phyloP scores from a whole-genome alignment of 2,797 vertebrate species.

The Delichon dasypus region DNA sequence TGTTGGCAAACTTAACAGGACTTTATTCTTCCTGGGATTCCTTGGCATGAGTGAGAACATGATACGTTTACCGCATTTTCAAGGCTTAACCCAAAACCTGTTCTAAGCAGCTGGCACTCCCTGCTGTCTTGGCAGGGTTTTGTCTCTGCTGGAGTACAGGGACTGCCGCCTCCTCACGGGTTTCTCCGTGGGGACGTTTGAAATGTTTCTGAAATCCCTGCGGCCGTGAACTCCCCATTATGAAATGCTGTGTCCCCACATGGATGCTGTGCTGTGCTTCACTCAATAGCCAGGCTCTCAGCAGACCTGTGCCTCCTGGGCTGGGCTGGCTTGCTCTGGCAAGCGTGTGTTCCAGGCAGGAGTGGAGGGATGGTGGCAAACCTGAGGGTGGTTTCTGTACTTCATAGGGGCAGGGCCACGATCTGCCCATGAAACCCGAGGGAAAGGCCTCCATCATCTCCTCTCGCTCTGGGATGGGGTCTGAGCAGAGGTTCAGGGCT shows the following conservation, averaged over 20 bases:
- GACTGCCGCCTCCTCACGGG: not conserved
- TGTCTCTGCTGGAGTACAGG: not conserved
- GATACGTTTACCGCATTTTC: not conserved
- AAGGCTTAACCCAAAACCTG: not conserved
- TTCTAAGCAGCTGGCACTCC: not conserved
- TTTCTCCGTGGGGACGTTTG: not conserved
- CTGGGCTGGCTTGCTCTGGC: not conserved
- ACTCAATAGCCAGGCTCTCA: not conserved
- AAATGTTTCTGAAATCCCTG: not conserved
- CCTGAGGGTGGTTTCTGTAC: accelerated
- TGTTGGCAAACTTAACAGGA: not conserved
- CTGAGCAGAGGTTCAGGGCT: not conserved
- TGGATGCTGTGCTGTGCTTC: not conserved
- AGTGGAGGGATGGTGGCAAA: not conserved
- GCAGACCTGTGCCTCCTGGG: not conserved
- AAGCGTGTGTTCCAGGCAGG: not conserved
- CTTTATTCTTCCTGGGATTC: not conserved
- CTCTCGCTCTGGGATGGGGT: not conserved
- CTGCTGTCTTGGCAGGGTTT: not conserved
- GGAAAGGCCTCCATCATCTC: not conserved
- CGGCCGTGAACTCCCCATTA: accelerated
- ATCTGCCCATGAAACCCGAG: accelerated
- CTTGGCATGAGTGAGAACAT: not conserved
- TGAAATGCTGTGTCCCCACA: not conserved
- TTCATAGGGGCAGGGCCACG: not conserved